Conservation (phyloP, 2,113 vertebrate species). For the Paracanthobrama guichenoti region DNA sequence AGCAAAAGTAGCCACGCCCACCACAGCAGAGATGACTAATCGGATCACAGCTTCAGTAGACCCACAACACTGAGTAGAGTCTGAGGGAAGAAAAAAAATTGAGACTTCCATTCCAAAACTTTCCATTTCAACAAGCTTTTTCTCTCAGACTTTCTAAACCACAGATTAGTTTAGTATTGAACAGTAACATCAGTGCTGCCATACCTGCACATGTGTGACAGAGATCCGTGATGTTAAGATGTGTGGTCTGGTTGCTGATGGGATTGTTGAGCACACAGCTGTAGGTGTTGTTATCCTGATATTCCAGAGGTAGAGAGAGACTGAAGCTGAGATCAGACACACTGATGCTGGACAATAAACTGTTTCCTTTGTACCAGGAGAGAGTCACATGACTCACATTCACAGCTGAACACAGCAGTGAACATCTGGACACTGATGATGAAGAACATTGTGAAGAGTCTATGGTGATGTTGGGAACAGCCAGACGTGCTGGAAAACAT, state of each 20-base stretch:
- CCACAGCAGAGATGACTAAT: background rate
- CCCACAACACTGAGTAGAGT: background rate
- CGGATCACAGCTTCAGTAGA: background rate
- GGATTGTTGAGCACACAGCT: background rate
- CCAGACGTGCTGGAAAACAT: too few species aligned
- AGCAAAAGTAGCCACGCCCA: background rate
- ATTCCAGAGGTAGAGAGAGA: too few species aligned
- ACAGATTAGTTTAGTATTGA: background rate
- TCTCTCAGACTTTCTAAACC: background rate
- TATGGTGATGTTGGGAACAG: too few species aligned
- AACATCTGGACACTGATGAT: too few species aligned
- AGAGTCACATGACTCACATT: background rate
- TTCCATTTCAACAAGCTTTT: background rate
- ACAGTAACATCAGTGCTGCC: too few species aligned
- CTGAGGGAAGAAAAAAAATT: background rate
- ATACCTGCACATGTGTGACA: background rate
- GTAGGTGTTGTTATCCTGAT: too few species aligned
- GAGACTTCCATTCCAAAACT: background rate
- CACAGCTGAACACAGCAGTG: background rate
- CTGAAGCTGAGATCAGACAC: too few species aligned
- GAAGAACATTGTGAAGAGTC: too few species aligned
- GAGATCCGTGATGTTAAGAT: background rate
- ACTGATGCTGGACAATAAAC: too few species aligned
- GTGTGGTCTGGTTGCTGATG: background rate
- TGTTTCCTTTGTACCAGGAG: conserved; percentile 8